These are phyloP conservation scores for Tenualosa thibaudeaui DNA, from an alignment of 2,797 vertebrate species.

Conservation along the genomic window DNA sequence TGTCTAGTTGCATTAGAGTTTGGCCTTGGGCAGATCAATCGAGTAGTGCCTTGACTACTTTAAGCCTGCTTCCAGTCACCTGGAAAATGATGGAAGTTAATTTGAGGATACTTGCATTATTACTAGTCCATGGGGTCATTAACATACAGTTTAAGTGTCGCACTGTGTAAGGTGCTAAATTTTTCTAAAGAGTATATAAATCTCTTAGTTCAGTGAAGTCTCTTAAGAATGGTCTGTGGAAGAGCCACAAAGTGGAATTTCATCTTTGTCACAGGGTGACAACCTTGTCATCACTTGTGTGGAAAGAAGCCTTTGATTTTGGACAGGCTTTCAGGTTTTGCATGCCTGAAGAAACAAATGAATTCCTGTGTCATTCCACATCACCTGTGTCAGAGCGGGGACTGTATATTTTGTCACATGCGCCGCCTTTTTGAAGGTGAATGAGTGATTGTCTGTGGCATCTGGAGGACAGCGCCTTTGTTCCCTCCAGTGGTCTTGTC, in stretches of 20 bases:
- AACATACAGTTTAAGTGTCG: no score
- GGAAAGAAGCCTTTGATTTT: neutral
- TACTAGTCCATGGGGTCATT: no score
- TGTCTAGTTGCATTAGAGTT: neutral
- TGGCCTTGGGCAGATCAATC: neutral
- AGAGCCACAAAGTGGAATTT: neutral
- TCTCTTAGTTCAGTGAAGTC: neutral
- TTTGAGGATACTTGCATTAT: neutral
- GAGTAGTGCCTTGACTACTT: neutral
- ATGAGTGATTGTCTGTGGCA: neutral
- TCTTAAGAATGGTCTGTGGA: neutral
- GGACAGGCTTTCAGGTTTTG: neutral
- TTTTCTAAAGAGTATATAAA: neutral
- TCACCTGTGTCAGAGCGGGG: neutral
- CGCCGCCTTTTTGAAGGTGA: conserved; percentile 3
- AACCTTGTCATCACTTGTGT: neutral
- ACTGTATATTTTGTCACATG: neutral
- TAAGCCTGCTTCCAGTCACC: no score
- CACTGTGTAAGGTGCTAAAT: no score
- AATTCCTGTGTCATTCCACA: neutral
- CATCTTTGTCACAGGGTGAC: neutral
- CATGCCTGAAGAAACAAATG: neutral
- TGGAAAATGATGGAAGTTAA: neutral
- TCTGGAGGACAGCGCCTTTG: neutral
- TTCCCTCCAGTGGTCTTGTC: neutral